These are phyloP conservation scores for Troides helena DNA, from an alignment of 2,888 invertebrate genomes.

Conservation along the genomic window DNA sequence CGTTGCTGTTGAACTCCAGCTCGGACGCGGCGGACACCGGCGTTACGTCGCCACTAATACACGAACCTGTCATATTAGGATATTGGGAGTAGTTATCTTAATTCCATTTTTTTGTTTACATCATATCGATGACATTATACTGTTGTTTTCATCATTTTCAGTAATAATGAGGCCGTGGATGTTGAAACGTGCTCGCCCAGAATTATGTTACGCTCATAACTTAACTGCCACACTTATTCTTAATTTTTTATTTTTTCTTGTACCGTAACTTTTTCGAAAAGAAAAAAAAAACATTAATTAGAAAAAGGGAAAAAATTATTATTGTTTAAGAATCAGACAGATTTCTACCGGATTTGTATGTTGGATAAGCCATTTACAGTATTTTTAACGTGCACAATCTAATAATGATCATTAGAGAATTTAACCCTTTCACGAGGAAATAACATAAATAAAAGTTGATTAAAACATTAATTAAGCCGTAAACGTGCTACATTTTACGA, in stretches of 20 bases:
- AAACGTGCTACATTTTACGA: conserved; percentile 5
- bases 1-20: conserved; percentile 83
- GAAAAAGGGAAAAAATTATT: too few species aligned
- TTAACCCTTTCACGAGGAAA: not conserved
- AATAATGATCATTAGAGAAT: too few species aligned
- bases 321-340: too few species aligned
- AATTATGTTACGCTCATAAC: not conserved
- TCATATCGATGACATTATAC: not conserved
- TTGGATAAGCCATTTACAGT: too few species aligned
- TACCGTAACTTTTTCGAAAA: too few species aligned
- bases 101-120: too few species aligned
- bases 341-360: too few species aligned
- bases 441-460: not conserved
- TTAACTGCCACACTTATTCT: not conserved
- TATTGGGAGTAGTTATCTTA: too few species aligned
- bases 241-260: too few species aligned
- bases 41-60: conserved; percentile 83
- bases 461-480: conserved; percentile 15
- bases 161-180: not conserved
- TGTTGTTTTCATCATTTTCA: not conserved
- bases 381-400: too few species aligned
- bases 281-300: too few species aligned
- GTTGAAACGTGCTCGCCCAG: not conserved
- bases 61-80: conserved; percentile 57
- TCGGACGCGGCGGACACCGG: conserved; percentile 84